phyloP scores from a whole-genome alignment of 2,797 vertebrate genomes.

The Lepidocolaptes lacrymiger region DNA sequence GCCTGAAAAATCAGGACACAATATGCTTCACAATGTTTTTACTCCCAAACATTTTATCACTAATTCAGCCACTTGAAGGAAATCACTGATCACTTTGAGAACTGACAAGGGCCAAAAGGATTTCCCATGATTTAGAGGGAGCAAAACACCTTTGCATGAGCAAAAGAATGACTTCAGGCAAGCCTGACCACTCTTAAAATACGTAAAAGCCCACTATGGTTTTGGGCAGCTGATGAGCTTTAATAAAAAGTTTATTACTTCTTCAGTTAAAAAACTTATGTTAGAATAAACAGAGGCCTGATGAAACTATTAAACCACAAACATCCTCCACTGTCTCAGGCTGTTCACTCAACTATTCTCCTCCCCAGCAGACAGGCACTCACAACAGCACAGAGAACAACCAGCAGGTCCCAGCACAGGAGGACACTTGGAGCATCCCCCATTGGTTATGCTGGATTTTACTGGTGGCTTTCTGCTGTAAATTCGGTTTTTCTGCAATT shows the following conservation, averaged over 20 bases:
- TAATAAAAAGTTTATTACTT: constrained; percentile 2
- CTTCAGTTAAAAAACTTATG: not conserved
- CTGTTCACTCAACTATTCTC: not conserved
- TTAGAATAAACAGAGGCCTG: not conserved
- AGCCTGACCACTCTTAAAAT: not conserved
- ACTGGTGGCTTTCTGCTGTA: not conserved
- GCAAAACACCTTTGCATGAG: not conserved
- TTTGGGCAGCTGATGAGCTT: not conserved
- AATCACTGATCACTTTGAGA: not conserved
- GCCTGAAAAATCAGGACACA: not conserved
- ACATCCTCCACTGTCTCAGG: not conserved
- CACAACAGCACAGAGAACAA: not conserved
- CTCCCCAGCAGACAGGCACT: not conserved
- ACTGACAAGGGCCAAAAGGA: not conserved
- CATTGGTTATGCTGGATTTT: not conserved
- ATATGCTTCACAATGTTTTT: not conserved
- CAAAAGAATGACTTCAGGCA: not conserved
- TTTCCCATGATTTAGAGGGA: not conserved
- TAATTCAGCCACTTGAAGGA: not conserved
- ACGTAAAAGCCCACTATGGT: not conserved
- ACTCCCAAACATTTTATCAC: not conserved
- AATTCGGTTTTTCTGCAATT: not conserved
- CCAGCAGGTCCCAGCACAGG: not conserved
- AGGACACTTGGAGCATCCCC: not conserved
- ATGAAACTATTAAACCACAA: not conserved